A percentile compares a stretch with the other conserved stretches of the same genome.
phyloP scores from a whole-genome alignment of 2,888 invertebrate genomes.

The Branchinecta sandiegonensis region DNA sequence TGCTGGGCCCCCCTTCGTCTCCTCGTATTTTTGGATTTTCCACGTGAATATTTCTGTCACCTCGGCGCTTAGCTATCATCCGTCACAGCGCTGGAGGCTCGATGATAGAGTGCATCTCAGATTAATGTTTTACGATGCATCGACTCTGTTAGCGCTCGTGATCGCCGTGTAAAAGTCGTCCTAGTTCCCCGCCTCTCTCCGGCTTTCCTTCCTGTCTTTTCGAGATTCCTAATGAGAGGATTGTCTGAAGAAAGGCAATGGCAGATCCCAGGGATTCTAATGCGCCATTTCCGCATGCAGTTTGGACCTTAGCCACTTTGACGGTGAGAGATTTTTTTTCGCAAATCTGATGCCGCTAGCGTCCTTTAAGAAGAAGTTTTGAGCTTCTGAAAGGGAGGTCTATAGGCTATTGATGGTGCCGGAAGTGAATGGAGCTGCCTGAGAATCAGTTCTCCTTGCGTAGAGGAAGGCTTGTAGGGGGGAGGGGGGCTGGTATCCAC shows the following conservation, averaged over 20 bases:
- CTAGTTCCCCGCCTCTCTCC: not conserved
- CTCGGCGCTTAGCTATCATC: not conserved
- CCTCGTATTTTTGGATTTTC: not conserved
- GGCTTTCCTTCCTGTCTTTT: conserved; percentile 14
- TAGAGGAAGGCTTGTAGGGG: no score
- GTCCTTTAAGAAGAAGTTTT: no score
- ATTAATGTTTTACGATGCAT: conserved; percentile 15
- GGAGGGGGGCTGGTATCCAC: no score
- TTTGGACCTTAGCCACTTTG: no score
- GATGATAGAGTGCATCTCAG: not conserved
- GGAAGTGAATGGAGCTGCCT: no score
- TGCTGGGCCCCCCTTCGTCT: not conserved
- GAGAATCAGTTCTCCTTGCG: no score
- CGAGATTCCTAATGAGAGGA: not conserved
- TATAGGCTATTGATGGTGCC: no score
- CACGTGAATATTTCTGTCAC: conserved; percentile 9
- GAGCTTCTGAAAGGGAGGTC: no score
- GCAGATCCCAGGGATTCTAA: no score
- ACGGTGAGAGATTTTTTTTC: no score
- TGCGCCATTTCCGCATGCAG: no score
- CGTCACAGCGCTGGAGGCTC: not conserved
- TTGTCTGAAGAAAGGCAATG: not conserved
- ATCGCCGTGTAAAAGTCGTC: not conserved
- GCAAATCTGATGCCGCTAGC: no score
- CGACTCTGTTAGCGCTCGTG: not conserved